These are phyloP conservation scores for Lepidothrix coronata DNA, from an alignment of 2,113 vertebrate species.

Conservation along the genomic window DNA sequence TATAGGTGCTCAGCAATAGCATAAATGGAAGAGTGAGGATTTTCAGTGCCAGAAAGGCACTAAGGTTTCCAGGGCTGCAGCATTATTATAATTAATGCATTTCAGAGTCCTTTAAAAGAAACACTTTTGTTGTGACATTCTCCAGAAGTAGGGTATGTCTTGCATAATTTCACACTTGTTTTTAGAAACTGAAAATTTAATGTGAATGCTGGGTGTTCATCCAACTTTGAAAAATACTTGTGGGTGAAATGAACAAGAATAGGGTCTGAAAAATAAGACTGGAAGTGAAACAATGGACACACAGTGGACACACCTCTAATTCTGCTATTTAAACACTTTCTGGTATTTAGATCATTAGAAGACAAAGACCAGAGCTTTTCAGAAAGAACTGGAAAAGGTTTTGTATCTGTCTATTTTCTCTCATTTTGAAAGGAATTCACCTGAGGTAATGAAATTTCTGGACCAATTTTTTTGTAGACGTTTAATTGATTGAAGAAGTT, in stretches of 20 bases:
- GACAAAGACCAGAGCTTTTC: not conserved
- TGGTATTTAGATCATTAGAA: not conserved
- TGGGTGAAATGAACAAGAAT: not conserved
- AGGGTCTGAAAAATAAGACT: not conserved
- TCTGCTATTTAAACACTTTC: not conserved
- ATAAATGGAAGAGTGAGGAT: not conserved
- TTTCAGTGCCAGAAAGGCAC: not conserved
- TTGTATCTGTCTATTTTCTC: not conserved
- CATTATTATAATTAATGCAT: not conserved
- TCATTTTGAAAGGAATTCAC: slow-evolving; percentile 6
- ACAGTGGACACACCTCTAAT: not conserved
- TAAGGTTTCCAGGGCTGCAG: not conserved
- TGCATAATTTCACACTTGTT: not conserved
- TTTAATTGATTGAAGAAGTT: slow-evolving; percentile 13
- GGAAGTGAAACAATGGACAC: not conserved
- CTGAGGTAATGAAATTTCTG: slow-evolving; percentile 1
- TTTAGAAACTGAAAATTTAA: slow-evolving; percentile 4
- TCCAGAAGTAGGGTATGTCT: not conserved
- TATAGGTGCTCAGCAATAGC: not conserved
- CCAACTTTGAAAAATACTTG: not conserved
- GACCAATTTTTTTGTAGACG: not conserved
- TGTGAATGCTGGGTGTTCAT: not conserved
- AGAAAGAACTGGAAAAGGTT: not conserved
- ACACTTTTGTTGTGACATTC: not conserved
- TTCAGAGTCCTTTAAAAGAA: not conserved